phyloP scores from a whole-genome alignment of 2,797 vertebrate species.

The Hippopotamyrus pictus region DNA sequence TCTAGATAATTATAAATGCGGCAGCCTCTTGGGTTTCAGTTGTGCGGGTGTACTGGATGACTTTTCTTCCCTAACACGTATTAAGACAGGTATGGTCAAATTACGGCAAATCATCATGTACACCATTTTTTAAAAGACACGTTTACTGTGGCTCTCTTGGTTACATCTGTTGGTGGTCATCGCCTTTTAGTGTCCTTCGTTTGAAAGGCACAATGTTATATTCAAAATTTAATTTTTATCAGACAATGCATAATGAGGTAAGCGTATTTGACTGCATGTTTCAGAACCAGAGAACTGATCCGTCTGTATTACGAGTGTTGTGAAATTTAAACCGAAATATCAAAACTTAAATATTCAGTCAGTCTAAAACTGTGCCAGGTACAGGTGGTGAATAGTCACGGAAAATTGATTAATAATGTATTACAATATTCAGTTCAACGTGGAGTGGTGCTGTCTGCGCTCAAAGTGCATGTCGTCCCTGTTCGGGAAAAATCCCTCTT shows the following conservation, averaged over 20 bases:
- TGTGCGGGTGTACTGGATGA: neutral
- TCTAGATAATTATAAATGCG: neutral
- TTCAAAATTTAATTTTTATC: neutral
- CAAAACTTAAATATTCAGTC: neutral
- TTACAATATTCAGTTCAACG: conserved; percentile 43
- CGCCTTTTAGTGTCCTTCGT: neutral
- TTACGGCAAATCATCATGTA: neutral
- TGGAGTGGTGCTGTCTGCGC: conserved; percentile 30
- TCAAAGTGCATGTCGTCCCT: neutral
- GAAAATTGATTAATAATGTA: conserved; percentile 61
- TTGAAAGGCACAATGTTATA: neutral
- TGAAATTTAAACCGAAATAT: conserved; percentile 1
- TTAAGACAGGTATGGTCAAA: neutral
- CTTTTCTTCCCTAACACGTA: neutral
- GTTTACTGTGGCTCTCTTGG: neutral
- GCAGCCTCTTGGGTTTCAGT: neutral
- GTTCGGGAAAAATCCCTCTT: neutral
- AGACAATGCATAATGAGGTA: neutral
- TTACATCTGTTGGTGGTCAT: neutral
- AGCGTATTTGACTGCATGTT: neutral
- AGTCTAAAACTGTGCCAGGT: conserved; percentile 3
- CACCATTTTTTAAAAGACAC: neutral
- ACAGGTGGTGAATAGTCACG: conserved; percentile 31
- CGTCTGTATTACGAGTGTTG: conserved; percentile 25
- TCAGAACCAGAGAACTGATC: neutral